phyloP scores from a whole-genome alignment of 2,797 vertebrate species.

The Rallus crepitans region DNA sequence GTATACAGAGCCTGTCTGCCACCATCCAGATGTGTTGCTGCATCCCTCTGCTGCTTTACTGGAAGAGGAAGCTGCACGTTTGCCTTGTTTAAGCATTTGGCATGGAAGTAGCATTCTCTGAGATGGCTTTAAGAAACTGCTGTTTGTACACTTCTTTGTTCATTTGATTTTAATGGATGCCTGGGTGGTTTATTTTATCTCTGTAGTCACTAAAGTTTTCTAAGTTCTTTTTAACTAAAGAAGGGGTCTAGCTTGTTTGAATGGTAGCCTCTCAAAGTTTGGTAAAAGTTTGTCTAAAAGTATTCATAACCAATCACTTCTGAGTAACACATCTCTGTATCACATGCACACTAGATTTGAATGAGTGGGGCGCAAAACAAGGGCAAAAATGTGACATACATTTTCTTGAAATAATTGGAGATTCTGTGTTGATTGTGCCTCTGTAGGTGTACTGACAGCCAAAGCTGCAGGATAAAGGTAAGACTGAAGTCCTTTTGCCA shows the following conservation, averaged over 20 bases:
- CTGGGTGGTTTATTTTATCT: not conserved
- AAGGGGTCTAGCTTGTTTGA: not conserved
- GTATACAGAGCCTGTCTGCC: not conserved
- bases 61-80: not conserved
- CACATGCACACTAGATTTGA: not conserved
- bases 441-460: not conserved
- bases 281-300: not conserved
- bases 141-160: not conserved
- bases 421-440: not conserved
- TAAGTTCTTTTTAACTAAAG: not conserved
- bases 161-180: not conserved
- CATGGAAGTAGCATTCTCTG: not conserved
- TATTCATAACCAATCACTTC: not conserved
- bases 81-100: not conserved
- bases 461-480: not conserved
- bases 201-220: not conserved
- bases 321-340: not conserved
- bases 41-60: not conserved
- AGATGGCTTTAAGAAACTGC: not conserved
- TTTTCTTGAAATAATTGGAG: not conserved
- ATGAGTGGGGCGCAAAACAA: not conserved
- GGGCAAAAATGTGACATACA: not conserved
- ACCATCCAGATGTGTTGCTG: not conserved
- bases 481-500: not conserved
- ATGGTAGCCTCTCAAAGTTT: not conserved